These are phyloP conservation scores for Poeciliopsis presidionis DNA, from an alignment of 2,797 vertebrate genomes.

Conservation along the genomic window DNA sequence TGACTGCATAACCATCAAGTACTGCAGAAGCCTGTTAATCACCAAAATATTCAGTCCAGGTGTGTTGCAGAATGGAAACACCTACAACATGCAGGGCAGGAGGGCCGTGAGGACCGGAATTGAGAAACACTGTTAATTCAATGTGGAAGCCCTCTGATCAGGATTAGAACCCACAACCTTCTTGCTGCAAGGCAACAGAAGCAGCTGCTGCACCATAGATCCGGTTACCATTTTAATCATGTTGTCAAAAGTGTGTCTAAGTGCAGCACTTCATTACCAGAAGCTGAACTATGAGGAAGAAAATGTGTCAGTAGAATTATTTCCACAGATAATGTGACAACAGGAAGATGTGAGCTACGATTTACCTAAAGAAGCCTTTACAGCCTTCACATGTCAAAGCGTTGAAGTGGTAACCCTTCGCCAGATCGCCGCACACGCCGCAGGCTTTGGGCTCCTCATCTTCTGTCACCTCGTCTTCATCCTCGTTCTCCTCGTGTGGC, in stretches of 20 bases:
- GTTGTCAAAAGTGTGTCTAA: not conserved
- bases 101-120: too few relatives aligned
- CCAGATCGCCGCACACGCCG: constrained; percentile 80
- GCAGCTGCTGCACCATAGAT: not conserved
- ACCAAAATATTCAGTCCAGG: too few relatives aligned
- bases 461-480: constrained; percentile 44
- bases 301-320: not conserved
- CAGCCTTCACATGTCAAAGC: constrained; percentile 84
- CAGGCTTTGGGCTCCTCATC: constrained; percentile 75
- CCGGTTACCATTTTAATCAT: not conserved
- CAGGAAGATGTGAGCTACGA: not conserved
- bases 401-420: constrained; percentile 83
- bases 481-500: constrained; percentile 50
- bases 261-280: not conserved
- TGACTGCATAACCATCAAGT: too few relatives aligned
- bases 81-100: too few relatives aligned
- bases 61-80: too few relatives aligned
- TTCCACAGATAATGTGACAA: not conserved
- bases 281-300: not conserved
- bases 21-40: too few relatives aligned
- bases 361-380: constrained; percentile 83
- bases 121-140: too few relatives aligned
- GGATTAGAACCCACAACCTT: not conserved
- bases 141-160: not conserved
- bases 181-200: not conserved